Percentiles rank a stretch among this genome's conserved stretches.
These are phyloP conservation scores for Zygogramma bicolorata DNA, from an alignment of 2,888 invertebrate genomes.

Conservation along the genomic window DNA sequence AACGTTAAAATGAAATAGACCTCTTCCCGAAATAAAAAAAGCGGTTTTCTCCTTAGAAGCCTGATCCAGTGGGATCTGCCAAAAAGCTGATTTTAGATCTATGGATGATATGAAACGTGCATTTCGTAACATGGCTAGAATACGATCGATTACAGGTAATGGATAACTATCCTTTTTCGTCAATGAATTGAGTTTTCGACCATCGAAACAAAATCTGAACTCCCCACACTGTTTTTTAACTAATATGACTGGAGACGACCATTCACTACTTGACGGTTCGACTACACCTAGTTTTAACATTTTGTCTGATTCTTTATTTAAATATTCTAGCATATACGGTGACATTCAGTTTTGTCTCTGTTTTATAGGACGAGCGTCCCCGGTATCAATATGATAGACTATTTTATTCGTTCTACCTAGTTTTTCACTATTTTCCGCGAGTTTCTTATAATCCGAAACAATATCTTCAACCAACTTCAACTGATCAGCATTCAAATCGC, in stretches of 20 bases:
- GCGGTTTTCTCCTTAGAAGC: conserved; percentile 32
- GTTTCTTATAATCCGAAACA: background rate
- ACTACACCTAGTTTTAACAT: conserved; percentile 23
- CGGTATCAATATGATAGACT: conserved; percentile 21
- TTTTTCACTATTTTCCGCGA: background rate
- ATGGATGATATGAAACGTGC: conserved; percentile 25
- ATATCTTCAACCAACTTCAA: background rate
- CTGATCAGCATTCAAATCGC: too few relatives aligned
- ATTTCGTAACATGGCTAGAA: conserved; percentile 21
- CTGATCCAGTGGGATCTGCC: conserved; percentile 27
- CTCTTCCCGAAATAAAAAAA: background rate
- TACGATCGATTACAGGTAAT: conserved; percentile 27
- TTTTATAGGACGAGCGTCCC: conserved; percentile 10
- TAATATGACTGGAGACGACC: conserved; percentile 23
- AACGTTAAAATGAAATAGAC: conserved; percentile 4
- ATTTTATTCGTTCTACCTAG: conserved; percentile 20
- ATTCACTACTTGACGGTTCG: conserved; percentile 16
- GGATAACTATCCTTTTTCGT: conserved; percentile 29
- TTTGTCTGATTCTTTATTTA: conserved; percentile 20
- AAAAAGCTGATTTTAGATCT: conserved; percentile 29
- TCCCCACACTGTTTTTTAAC: conserved; percentile 25
- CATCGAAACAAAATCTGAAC: conserved; percentile 31
- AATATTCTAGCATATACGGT: conserved; percentile 25
- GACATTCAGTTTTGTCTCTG: conserved; percentile 22
- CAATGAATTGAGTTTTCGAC: conserved; percentile 20